phyloP scores from a whole-genome alignment of 2,888 invertebrate genomes.

The Spisula solida region DNA sequence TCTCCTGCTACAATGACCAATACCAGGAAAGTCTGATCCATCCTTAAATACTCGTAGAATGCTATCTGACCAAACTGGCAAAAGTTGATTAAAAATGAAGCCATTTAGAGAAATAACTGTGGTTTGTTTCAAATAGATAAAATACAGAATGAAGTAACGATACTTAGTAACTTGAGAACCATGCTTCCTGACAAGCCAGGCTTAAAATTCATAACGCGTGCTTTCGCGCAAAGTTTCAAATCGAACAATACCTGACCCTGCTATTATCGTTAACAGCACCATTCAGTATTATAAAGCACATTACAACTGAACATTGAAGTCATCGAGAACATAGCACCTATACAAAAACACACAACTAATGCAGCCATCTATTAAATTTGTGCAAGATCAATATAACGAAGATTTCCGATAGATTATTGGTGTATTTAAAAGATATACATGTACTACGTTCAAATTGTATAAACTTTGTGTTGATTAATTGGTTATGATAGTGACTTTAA shows the following conservation, averaged over 20 bases:
- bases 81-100: too few species aligned
- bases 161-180: too few species aligned
- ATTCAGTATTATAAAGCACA: neutral
- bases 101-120: too few species aligned
- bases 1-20: too few species aligned
- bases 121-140: too few species aligned
- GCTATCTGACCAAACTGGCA: too few species aligned
- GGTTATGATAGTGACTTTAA: neutral
- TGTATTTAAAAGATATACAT: neutral
- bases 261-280: neutral
- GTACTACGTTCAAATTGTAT: neutral
- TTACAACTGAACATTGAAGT: neutral
- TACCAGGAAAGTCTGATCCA: too few species aligned
- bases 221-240: neutral
- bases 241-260: neutral
- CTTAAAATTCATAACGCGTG: too few species aligned
- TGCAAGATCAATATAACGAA: neutral
- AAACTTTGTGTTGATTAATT: neutral
- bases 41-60: too few species aligned
- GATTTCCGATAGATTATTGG: neutral
- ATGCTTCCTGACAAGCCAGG: too few species aligned
- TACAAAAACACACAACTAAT: neutral
- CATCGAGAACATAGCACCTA: constrained; percentile 6
- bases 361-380: neutral
- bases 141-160: too few species aligned